phyloP scores from a whole-genome alignment of 2,888 invertebrate genomes.

The Cephus runcator region DNA sequence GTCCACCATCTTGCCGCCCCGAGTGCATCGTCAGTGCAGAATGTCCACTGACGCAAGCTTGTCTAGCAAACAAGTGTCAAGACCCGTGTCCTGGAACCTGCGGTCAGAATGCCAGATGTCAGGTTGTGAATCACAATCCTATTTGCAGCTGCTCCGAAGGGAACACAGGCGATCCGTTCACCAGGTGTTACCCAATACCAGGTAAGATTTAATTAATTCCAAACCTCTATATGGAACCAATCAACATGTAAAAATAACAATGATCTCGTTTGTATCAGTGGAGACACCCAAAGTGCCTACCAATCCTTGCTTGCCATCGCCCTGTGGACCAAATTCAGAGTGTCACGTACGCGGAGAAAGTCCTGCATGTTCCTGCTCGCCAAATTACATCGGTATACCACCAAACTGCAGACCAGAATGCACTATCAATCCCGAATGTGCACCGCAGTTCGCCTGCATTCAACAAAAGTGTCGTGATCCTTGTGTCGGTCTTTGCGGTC shows the following conservation, averaged over 20 bases:
- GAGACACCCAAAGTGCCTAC: slow-evolving; percentile 42
- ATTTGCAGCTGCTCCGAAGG: slow-evolving; percentile 80
- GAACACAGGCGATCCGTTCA: slow-evolving; percentile 83
- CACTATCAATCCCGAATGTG: slow-evolving; percentile 70
- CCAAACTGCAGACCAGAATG: slow-evolving; percentile 72
- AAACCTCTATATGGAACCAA: neutral
- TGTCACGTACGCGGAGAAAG: slow-evolving; percentile 69
- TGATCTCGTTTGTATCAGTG: slow-evolving; percentile 13
- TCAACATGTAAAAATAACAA: neutral
- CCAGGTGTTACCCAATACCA: slow-evolving; percentile 68
- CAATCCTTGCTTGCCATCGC: slow-evolving; percentile 69
- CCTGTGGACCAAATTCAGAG: slow-evolving; percentile 70
- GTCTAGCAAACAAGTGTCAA: slow-evolving; percentile 79
- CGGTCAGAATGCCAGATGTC: slow-evolving; percentile 81
- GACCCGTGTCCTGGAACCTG: slow-evolving; percentile 85
- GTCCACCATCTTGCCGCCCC: slow-evolving; percentile 82
- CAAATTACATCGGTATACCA: slow-evolving; percentile 70
- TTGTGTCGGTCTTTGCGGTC: slow-evolving; percentile 70
- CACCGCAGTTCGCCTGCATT: slow-evolving; percentile 69
- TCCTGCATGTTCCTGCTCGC: slow-evolving; percentile 71
- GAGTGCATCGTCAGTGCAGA: slow-evolving; percentile 86
- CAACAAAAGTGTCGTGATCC: slow-evolving; percentile 74
- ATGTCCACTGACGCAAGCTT: slow-evolving; percentile 80
- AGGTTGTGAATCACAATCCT: slow-evolving; percentile 85
- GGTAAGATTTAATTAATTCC: slow-evolving; percentile 60